Evolutionary conservation across 2,797 vertebrate species (phyloP).

Genomic region (Mallotus villosus): DNA sequence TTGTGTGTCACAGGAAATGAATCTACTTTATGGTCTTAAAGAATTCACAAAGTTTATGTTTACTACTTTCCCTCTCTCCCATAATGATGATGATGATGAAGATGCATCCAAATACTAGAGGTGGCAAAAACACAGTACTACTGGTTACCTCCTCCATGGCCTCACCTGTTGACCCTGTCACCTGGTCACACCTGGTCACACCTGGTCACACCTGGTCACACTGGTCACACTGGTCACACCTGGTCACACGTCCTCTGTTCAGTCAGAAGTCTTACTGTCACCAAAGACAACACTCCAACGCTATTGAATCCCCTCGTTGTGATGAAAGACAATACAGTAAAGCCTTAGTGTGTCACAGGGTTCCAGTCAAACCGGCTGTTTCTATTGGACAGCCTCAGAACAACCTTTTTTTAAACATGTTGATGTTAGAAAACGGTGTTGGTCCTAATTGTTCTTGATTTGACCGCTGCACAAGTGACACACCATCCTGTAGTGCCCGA

Average conservation of each 20-base stretch:
- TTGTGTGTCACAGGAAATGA: conserved; percentile 15
- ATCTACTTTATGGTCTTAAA: conserved; percentile 30
- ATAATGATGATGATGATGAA: no score
- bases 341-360: conserved; percentile 15
- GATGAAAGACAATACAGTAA: background rate
- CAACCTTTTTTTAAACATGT: conserved; percentile 18
- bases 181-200: background rate
- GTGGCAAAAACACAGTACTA: background rate
- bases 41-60: conserved; percentile 51
- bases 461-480: conserved; percentile 49
- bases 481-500: conserved; percentile 52
- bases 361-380: conserved; percentile 15
- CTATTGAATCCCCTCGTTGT: conserved; percentile 14
- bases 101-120: background rate
- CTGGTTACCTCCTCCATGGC: background rate
- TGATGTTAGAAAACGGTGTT: conserved; percentile 38
- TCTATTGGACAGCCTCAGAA: conserved; percentile 16
- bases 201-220: background rate
- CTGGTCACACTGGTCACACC: background rate
- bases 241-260: background rate
- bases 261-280: conserved; percentile 25
- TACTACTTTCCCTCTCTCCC: conserved; percentile 21
- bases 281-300: conserved; percentile 59
- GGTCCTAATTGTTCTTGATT: conserved; percentile 26
- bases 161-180: background rate